Evolutionary conservation across 2,797 vertebrate genomes (phyloP).

Genomic region (Bryconaethiops microstoma): DNA sequence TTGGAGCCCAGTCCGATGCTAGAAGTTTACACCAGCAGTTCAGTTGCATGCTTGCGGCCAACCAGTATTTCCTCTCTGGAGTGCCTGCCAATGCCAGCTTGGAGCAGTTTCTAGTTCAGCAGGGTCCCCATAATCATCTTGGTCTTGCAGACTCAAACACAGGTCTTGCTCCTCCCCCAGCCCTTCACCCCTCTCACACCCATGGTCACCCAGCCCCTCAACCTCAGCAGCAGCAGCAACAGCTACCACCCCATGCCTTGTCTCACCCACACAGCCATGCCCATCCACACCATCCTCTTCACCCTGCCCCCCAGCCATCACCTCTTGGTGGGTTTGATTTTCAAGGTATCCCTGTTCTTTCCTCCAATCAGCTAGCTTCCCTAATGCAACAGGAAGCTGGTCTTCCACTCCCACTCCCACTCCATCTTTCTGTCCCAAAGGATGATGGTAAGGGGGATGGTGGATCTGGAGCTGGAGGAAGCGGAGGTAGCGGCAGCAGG

Average conservation of each 20-base stretch:
- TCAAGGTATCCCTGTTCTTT: conserved; percentile 83
- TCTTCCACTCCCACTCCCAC: conserved; percentile 80
- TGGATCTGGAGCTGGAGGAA: conserved; percentile 61
- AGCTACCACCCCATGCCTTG: conserved; percentile 78
- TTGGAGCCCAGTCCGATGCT: conserved; percentile 78
- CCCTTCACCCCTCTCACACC: conserved; percentile 80
- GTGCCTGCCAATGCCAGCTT: conserved; percentile 82
- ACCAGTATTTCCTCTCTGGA: conserved; percentile 84
- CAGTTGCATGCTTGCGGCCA: conserved; percentile 85
- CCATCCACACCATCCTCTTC: conserved; percentile 81
- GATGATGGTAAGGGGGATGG: conserved; percentile 73
- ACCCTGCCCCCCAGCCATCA: conserved; percentile 79
- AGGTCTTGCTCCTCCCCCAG: conserved; percentile 76
- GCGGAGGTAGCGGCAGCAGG: conserved; percentile 73
- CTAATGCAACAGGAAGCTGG: conserved; percentile 83
- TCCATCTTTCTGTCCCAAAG: conserved; percentile 81
- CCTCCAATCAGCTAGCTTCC: conserved; percentile 82
- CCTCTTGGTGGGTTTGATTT: conserved; percentile 81
- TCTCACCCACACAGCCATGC: conserved; percentile 80
- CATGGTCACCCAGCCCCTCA: conserved; percentile 72
- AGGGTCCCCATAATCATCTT: conserved; percentile 81
- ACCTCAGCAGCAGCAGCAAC: conserved; percentile 80
- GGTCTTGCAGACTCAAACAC: conserved; percentile 75
- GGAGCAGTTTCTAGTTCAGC: conserved; percentile 84
- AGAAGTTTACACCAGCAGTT: conserved; percentile 86